Evolutionary conservation across 2,113 vertebrate genomes (phyloP).

Genomic region (Nasalis larvatus): DNA sequence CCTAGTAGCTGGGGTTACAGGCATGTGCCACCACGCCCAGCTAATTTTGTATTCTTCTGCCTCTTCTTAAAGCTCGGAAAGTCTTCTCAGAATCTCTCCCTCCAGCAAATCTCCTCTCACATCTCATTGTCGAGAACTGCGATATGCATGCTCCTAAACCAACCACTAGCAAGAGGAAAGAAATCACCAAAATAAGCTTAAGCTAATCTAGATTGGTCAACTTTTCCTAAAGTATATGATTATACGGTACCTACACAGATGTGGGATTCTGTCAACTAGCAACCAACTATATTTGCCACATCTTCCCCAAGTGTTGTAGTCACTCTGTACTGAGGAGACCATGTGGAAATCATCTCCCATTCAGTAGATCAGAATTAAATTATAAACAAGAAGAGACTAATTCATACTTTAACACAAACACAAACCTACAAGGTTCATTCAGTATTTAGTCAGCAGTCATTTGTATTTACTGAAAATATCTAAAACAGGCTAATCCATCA

Average conservation of each 20-base stretch:
- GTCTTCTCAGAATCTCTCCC: background rate
- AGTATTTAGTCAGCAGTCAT: background rate
- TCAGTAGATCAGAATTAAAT: background rate
- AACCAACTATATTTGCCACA: background rate
- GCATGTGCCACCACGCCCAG: too few species aligned
- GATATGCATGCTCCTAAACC: background rate
- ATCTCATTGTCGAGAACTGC: background rate
- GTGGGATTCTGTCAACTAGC: background rate
- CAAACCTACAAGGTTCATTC: background rate
- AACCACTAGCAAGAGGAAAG: background rate
- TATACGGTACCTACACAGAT: background rate
- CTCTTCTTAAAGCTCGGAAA: background rate
- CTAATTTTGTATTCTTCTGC: background rate
- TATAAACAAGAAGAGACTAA: constrained; percentile 13
- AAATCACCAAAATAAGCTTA: background rate
- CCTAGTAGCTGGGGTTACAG: too few species aligned
- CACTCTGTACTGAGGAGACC: background rate
- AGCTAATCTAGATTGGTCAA: background rate
- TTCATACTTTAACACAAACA: background rate
- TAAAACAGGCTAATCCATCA: background rate
- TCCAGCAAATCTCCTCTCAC: background rate
- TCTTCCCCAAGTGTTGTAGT: background rate
- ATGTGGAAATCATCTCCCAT: background rate
- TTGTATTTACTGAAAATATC: constrained; percentile 16
- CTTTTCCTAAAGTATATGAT: background rate